Evolutionary conservation across 2,888 invertebrate genomes (phyloP), one percentile per base, ranked within the genome.

Genomic region (Rhingia rostrata): DNA sequence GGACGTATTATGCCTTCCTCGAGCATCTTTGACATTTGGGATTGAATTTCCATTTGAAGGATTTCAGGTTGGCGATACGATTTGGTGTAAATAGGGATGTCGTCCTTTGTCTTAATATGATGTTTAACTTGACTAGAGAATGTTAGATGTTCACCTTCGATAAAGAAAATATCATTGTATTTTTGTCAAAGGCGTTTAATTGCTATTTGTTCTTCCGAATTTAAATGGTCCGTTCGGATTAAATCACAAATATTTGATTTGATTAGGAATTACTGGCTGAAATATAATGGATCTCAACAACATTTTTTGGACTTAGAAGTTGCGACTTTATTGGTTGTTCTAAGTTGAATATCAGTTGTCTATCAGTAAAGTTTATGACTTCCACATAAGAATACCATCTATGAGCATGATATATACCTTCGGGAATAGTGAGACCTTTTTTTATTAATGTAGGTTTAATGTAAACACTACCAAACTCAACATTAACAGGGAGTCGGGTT

Each of bases 1-100:
- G 39, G 58, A 9, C 70, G 58, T 33, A 70, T 70, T 2, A 70
- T 51, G 4, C 49, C 58, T 33, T 70, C 41, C 9, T 43, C 33
- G n/a, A 60, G 60, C 33, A 60, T 9, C 30, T 60, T 12, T 33
- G 79, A 88, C 87, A n/a, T 14, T 10, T 35, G 51, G 22, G 6
- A 32, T 6, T 83, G 14, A 4, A 88, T 86, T 85, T 88, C 87
- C 30, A 72, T 33, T 81, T 87, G 87, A 53, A 88, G 87, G 6
- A 87, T 43, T 39, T n/a, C n/a, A 78, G 43, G 77, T 86, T 86
- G 86, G 9, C 88, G 41, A 73, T 88, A 88, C 0, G 82, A 67
- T 82, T 88, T 88, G 0, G 32, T 60, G 6, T 80, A 83, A 30
- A 78, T 66, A 0, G 87, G 86, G 7, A 63, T 22, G 7, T 86